A percentile compares a stretch with the other conserved stretches of the same genome.
Conservation (phyloP, 1,140 invertebrate genomes). For the Achroia grisella region DNA sequence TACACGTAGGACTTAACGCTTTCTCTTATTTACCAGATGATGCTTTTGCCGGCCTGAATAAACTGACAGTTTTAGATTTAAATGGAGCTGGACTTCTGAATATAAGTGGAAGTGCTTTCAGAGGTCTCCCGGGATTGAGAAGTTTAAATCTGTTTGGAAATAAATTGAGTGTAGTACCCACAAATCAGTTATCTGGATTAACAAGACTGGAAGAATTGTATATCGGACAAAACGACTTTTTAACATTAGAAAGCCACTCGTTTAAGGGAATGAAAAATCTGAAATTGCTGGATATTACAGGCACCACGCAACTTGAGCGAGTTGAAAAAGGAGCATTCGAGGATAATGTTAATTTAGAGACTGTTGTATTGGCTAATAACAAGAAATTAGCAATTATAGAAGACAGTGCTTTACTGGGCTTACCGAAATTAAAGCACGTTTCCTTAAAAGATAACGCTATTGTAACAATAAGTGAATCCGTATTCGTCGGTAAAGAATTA, state of each 20-base stretch:
- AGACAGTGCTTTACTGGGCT: constrained; percentile 82
- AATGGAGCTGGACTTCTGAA: constrained; percentile 85
- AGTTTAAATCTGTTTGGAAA: constrained; percentile 87
- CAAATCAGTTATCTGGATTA: constrained; percentile 81
- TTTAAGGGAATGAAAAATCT: constrained; percentile 86
- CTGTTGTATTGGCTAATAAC: constrained; percentile 83
- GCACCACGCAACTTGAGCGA: constrained; percentile 79
- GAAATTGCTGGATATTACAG: constrained; percentile 83
- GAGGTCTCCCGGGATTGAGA: constrained; percentile 81
- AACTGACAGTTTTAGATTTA: constrained; percentile 84
- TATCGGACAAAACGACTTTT: constrained; percentile 88
- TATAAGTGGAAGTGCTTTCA: constrained; percentile 83
- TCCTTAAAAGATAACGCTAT: constrained; percentile 87
- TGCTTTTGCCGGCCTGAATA: constrained; percentile 83
- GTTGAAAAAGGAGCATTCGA: constrained; percentile 85
- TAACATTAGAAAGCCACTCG: constrained; percentile 78
- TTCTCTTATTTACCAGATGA: constrained; percentile 83
- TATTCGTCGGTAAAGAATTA: constrained; percentile 86
- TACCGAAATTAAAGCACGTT: constrained; percentile 84
- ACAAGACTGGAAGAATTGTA: constrained; percentile 84
- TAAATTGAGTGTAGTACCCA: constrained; percentile 82
- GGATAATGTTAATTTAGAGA: constrained; percentile 87
- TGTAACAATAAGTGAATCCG: constrained; percentile 80
- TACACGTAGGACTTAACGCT: constrained; percentile 88
- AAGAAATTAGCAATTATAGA: constrained; percentile 81